These are phyloP conservation scores for Danio choprae DNA, from an alignment of 2,797 vertebrate genomes.

Conservation along the genomic window DNA sequence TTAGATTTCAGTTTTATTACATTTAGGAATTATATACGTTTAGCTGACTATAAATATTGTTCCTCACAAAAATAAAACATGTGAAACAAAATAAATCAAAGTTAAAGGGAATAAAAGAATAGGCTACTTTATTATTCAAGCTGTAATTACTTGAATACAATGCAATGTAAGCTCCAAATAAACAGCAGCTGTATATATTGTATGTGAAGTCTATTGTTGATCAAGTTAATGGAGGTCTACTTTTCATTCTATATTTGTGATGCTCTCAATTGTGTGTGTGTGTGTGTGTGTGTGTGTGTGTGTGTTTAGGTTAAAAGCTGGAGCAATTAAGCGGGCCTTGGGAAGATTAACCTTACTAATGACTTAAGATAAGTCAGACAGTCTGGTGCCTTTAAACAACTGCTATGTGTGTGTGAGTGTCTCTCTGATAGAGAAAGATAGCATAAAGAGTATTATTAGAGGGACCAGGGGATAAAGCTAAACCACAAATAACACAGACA, in stretches of 20 bases:
- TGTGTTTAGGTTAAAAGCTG: slow-evolving; percentile 34
- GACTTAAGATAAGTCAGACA: slow-evolving; percentile 48
- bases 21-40: no score
- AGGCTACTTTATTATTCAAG: neutral
- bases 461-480: slow-evolving; percentile 12
- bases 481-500: neutral
- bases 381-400: slow-evolving; percentile 37
- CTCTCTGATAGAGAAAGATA: slow-evolving; percentile 15
- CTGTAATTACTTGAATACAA: neutral
- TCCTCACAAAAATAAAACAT: neutral
- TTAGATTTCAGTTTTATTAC: no score
- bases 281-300: slow-evolving; percentile 21
- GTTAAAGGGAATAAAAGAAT: neutral
- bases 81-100: neutral
- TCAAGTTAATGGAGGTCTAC: neutral
- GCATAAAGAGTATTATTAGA: slow-evolving; percentile 11
- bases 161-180: neutral
- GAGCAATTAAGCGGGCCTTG: slow-evolving; percentile 43
- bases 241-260: slow-evolving; percentile 28
- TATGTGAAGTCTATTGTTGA: neutral
- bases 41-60: neutral
- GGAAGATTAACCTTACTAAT: slow-evolving; percentile 48
- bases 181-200: slow-evolving; percentile 5
- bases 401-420: neutral
- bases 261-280: slow-evolving; percentile 4